Conservation (phyloP, 2,888 invertebrate genomes). For the Calameuta filiformis region DNA sequence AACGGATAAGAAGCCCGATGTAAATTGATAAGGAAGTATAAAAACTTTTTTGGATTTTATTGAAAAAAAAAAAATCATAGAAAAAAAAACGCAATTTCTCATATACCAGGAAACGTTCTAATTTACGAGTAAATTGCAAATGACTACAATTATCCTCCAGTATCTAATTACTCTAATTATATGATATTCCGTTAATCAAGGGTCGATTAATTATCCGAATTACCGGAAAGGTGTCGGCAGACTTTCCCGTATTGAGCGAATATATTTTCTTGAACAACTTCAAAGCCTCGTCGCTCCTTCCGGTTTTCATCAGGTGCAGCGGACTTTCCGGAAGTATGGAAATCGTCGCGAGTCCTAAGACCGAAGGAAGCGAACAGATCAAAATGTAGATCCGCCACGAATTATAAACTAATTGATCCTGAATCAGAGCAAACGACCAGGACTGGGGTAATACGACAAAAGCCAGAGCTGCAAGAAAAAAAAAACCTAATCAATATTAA, state of each 20-base stretch:
- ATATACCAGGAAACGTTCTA: no score
- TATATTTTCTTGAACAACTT: conserved; percentile 75
- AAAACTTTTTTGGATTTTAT: no score
- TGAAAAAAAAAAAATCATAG: no score
- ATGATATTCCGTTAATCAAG: no score
- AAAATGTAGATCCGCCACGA: conserved; percentile 68
- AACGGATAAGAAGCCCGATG: no score
- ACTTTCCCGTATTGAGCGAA: conserved; percentile 73
- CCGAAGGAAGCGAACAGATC: conserved; percentile 72
- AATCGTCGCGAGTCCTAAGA: conserved; percentile 69
- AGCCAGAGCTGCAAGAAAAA: conserved; percentile 70
- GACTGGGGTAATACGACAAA: conserved; percentile 77
- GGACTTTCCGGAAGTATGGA: conserved; percentile 78
- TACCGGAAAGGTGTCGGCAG: conserved; percentile 76
- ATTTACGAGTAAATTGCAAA: no score
- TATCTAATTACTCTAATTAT: no score
- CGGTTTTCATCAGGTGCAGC: conserved; percentile 79
- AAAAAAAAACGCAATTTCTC: no score
- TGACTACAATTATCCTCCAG: no score
- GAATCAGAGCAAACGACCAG: conserved; percentile 67
- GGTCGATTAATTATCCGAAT: conserved; percentile 26
- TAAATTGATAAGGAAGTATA: no score
- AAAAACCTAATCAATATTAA: neutral
- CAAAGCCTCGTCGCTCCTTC: conserved; percentile 75
- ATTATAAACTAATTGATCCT: conserved; percentile 59